Percentiles rank a stretch among this genome's conserved stretches.
phyloP scores from a whole-genome alignment of 1,140 invertebrate genomes.

The Chrysopa pallens region DNA sequence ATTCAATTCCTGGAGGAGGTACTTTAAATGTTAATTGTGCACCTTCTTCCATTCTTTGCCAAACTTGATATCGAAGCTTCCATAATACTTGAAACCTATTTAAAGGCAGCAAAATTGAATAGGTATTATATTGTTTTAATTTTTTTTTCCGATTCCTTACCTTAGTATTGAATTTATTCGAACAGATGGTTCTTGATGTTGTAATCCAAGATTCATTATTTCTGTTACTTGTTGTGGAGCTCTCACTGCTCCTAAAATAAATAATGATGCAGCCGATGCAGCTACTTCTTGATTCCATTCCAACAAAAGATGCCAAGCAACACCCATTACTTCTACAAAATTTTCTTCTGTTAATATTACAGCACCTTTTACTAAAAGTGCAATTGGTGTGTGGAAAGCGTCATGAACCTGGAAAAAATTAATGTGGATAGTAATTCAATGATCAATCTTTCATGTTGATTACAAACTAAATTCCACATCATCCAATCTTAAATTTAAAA shows the following conservation, averaged over 20 bases:
- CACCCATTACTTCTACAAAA: constrained; percentile 70
- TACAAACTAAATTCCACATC: not conserved
- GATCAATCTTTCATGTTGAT: not conserved
- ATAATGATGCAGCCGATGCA: constrained; percentile 68
- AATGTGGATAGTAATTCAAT: not conserved
- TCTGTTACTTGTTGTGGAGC: constrained; percentile 72
- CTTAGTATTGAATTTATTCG: constrained; percentile 66
- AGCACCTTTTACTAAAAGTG: constrained; percentile 79
- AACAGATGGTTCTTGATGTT: constrained; percentile 57
- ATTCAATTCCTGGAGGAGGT: constrained; percentile 95
- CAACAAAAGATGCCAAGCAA: constrained; percentile 86
- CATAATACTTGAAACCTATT: constrained; percentile 80
- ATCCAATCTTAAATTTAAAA: too few relatives aligned
- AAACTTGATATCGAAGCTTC: constrained; percentile 95
- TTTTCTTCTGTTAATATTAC: constrained; percentile 76
- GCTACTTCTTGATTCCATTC: constrained; percentile 42
- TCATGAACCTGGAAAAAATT: constrained; percentile 41
- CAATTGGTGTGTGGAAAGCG: constrained; percentile 79
- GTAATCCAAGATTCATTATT: constrained; percentile 72
- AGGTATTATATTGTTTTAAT: not conserved
- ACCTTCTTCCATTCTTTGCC: constrained; percentile 96
- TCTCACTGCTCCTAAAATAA: constrained; percentile 81
- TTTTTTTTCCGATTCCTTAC: constrained; percentile 22
- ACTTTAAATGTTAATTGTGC: constrained; percentile 91
- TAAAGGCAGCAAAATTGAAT: not conserved